Conservation (phyloP, 2,797 vertebrate species). For the Clamator glandarius region DNA sequence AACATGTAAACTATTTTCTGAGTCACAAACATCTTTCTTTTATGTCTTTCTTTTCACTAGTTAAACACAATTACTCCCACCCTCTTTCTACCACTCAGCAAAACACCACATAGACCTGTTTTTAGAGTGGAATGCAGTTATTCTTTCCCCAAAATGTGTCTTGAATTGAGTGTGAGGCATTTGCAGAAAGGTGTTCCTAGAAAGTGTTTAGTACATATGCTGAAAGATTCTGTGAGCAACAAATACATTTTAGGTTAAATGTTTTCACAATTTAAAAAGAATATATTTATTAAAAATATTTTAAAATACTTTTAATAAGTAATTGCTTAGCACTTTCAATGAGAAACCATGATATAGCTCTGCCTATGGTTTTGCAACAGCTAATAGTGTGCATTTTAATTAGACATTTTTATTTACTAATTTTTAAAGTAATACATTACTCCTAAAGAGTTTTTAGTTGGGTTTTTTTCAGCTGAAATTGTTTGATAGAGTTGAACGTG, state of each 20-base stretch:
- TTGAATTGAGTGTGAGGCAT: neutral
- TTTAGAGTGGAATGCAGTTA: neutral
- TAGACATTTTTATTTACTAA: neutral
- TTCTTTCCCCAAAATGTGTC: neutral
- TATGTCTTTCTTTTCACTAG: neutral
- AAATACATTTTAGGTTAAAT: neutral
- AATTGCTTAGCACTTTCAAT: neutral
- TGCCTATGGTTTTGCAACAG: neutral
- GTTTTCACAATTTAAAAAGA: neutral
- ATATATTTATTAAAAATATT: neutral
- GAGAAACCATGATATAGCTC: neutral
- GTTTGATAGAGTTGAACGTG: neutral
- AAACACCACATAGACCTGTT: neutral
- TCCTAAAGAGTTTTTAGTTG: neutral
- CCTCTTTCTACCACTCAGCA: neutral
- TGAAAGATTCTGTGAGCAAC: neutral
- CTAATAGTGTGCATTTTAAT: neutral
- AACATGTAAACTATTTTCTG: neutral
- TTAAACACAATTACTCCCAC: neutral
- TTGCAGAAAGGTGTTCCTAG: neutral
- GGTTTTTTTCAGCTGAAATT: neutral
- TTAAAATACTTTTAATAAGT: neutral
- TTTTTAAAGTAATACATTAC: neutral
- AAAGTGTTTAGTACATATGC: neutral
- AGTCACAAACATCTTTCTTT: neutral